phyloP scores from a whole-genome alignment of 2,113 vertebrate genomes.

The Lipophrys pholis region DNA sequence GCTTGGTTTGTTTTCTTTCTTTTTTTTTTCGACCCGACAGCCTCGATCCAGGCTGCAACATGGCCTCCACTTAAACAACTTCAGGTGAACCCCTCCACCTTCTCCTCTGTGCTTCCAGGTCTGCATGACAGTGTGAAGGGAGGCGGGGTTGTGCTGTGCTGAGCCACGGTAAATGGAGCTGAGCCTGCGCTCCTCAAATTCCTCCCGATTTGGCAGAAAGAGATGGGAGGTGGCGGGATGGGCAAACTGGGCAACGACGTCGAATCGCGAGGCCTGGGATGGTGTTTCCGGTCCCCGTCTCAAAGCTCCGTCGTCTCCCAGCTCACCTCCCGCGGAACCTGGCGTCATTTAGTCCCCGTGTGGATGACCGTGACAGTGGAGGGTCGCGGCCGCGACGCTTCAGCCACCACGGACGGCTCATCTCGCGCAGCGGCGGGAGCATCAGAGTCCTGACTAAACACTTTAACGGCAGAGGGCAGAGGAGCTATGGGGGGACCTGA shows the following conservation, averaged over 20 bases:
- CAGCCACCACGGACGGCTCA: slow-evolving; percentile 75
- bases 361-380: slow-evolving; percentile 96
- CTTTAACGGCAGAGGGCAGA: slow-evolving; percentile 83
- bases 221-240: slow-evolving; percentile 66
- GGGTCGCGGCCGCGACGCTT: slow-evolving; percentile 87
- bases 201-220: slow-evolving; percentile 62
- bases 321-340: slow-evolving; percentile 81
- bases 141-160: slow-evolving; percentile 32
- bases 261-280: slow-evolving; percentile 41
- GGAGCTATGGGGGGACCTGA: slow-evolving; percentile 84
- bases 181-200: slow-evolving; percentile 61
- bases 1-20: slow-evolving; percentile 1
- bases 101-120: slow-evolving; percentile 45
- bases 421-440: slow-evolving; percentile 79
- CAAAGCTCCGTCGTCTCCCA: slow-evolving; percentile 77
- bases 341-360: slow-evolving; percentile 93
- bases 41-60: slow-evolving; percentile 24
- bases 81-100: slow-evolving; percentile 34
- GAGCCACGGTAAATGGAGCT: slow-evolving; percentile 61
- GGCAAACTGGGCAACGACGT: slow-evolving; percentile 61
- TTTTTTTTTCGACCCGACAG: slow-evolving; percentile 11
- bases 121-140: slow-evolving; percentile 31
- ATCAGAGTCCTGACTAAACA: slow-evolving; percentile 72
- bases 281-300: slow-evolving; percentile 29
- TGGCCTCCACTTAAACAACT: slow-evolving; percentile 38